Evolutionary conservation across 2,797 vertebrate species (phyloP).

Genomic region (Typhlichthys subterraneus): DNA sequence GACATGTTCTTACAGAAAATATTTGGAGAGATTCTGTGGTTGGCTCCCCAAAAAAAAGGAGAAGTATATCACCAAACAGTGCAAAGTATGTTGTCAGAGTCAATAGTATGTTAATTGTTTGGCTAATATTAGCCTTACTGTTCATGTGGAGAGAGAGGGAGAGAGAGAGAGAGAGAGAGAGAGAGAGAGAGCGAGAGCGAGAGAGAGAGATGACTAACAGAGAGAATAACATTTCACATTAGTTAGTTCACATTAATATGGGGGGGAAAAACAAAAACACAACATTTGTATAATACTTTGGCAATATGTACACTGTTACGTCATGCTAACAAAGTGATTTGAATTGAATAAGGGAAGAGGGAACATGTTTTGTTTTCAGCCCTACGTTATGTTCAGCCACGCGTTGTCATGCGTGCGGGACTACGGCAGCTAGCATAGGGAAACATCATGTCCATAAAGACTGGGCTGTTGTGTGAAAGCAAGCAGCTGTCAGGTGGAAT

Average conservation of each 20-base stretch:
- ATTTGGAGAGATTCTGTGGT: too few relatives aligned
- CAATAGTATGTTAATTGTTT: constrained; percentile 30
- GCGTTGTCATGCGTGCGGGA: constrained; percentile 58
- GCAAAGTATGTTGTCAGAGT: constrained; percentile 14
- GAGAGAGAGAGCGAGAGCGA: constrained; percentile 22
- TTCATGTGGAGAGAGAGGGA: constrained; percentile 6
- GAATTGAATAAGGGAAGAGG: constrained; percentile 11
- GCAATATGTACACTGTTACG: too few relatives aligned
- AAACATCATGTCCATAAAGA: constrained; percentile 78
- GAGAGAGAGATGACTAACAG: constrained; percentile 3
- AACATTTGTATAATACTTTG: too few relatives aligned
- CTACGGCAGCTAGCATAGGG: constrained; percentile 57
- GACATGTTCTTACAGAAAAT: too few relatives aligned
- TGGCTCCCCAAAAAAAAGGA: too few relatives aligned
- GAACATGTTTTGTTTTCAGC: constrained; percentile 63
- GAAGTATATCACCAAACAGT: constrained; percentile 8
- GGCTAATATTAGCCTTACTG: constrained; percentile 33
- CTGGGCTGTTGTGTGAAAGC: constrained; percentile 77
- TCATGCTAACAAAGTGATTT: too few relatives aligned
- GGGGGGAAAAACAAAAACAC: too few relatives aligned
- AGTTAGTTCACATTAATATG: too few relatives aligned
- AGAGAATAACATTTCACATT: too few relatives aligned
- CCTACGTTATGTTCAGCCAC: neutral
- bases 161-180: constrained; percentile 20
- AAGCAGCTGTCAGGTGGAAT: constrained; percentile 79